Base-by-base conservation (phyloP, 92 coral and sea anemone species). In the Heteractis magnifica region DNA sequence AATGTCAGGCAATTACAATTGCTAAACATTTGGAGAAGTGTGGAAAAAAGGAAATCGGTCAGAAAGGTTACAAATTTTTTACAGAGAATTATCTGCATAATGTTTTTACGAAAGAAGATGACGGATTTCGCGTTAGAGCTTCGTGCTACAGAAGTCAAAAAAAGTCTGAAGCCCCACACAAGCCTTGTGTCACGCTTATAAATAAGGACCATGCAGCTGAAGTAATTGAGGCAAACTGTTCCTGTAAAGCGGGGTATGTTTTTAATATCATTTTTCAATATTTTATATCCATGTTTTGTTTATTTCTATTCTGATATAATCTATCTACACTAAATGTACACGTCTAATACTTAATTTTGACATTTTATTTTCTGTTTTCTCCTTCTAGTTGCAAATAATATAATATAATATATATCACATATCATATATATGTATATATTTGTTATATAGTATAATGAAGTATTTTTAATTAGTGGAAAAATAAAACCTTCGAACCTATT, bases 221-320 rank as follows among this genome's bases (percentile, higher is more conserved):
- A 70, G 72, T 88, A 15, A 21, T 53, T 51, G 64, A 79, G 23
- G 84, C 90, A 20, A 83, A 72, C 49, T 88, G 84, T 73, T 88
- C 90, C 50, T 88, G 87, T 83, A 71, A 88, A 83, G 82, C 80
- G 6, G 86, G 90, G 83, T 82, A 76, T 21, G 90, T 71, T 72
- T 80, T 58, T 59, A 34, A 59, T 59, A 15, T 59, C 19, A 59
- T 55, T 59, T 59, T 59, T 59, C 72, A 65, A 65, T 18, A 10
- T 65, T 65, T 65, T 4, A 18, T 65, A 3, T 18, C 20, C 72
- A 65, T 59, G 65, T 59, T 59, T 59, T 59, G 72, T 10, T 65
- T 0, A 65, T 18, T 65, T 65, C 72, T 10, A 65, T 65, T 65
- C 72, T 34, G 44, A 34, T 34, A 34, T 34, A 34, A 34, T 34